Evolutionary conservation across 2,797 vertebrate genomes (phyloP).

Genomic region (Rousettus madagascariensis): DNA sequence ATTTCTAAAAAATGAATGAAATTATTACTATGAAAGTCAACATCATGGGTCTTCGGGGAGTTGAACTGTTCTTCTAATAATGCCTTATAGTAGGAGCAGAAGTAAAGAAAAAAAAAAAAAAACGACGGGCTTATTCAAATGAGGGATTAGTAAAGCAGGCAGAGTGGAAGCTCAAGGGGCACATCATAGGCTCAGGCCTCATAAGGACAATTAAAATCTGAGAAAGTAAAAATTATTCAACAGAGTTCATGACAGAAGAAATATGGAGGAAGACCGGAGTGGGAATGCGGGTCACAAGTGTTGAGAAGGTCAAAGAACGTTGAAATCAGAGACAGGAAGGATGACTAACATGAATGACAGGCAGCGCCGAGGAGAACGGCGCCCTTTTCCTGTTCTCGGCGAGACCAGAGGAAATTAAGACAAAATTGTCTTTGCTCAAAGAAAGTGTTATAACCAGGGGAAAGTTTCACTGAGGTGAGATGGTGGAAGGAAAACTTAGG

Average conservation of each 20-base stretch:
- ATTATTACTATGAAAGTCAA: not conserved
- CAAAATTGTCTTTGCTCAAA: not conserved
- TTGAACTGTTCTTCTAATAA: not conserved
- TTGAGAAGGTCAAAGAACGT: not conserved
- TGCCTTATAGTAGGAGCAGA: not conserved
- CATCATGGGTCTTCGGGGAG: not conserved
- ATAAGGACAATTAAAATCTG: not conserved
- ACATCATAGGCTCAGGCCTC: not conserved
- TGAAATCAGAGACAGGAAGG: not conserved
- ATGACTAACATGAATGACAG: not conserved
- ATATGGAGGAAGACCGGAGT: not conserved
- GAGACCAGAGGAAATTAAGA: not conserved
- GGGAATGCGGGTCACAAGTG: not conserved
- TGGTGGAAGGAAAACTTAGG: not conserved
- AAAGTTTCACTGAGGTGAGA: not conserved
- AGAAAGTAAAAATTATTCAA: not conserved
- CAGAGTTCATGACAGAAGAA: not conserved
- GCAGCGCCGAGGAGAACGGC: not conserved
- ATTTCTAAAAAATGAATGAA: not conserved
- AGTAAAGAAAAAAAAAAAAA: not conserved
- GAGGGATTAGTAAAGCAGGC: not conserved
- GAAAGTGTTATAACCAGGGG: not conserved
- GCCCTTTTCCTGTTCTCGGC: not conserved
- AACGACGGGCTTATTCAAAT: not conserved
- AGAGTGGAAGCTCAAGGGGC: not conserved